phyloP scores from a whole-genome alignment of 1,140 invertebrate species.

The Augochlora pura region DNA sequence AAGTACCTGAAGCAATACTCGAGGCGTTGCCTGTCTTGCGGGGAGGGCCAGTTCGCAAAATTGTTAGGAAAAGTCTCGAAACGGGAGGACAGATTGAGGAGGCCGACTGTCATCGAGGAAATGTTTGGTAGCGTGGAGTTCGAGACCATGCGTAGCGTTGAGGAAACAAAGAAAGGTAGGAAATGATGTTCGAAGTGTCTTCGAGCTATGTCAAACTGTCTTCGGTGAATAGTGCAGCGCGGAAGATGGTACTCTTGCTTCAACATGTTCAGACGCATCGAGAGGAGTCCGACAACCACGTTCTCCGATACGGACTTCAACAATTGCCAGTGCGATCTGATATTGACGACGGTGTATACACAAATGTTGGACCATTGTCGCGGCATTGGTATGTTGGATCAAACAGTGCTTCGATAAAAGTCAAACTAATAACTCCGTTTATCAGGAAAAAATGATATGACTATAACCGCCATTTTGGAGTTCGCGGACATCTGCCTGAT shows the following conservation, averaged over 20 bases:
- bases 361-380: constrained; percentile 82
- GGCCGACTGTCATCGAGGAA: constrained; percentile 25
- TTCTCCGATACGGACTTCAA: constrained; percentile 78
- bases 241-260: background rate
- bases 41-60: constrained; percentile 79
- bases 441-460: constrained; percentile 70
- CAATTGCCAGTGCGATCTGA: constrained; percentile 81
- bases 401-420: background rate
- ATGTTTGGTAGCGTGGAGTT: constrained; percentile 9
- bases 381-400: constrained; percentile 77
- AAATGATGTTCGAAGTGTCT: too few relatives aligned
- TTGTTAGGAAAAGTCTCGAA: constrained; percentile 75
- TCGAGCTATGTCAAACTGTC: background rate
- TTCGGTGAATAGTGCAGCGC: background rate
- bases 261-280: constrained; percentile 32
- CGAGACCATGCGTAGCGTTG: background rate
- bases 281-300: constrained; percentile 64
- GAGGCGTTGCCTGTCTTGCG: constrained; percentile 80
- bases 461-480: constrained; percentile 79
- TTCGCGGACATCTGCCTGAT: constrained; percentile 80
- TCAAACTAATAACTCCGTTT: background rate
- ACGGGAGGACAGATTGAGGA: constrained; percentile 55
- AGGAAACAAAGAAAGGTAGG: constrained; percentile 6
- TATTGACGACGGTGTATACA: constrained; percentile 80
- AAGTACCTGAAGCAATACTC: constrained; percentile 82